phyloP scores from a whole-genome alignment of 2,888 invertebrate species.

The Kryphioiulus occultus region DNA sequence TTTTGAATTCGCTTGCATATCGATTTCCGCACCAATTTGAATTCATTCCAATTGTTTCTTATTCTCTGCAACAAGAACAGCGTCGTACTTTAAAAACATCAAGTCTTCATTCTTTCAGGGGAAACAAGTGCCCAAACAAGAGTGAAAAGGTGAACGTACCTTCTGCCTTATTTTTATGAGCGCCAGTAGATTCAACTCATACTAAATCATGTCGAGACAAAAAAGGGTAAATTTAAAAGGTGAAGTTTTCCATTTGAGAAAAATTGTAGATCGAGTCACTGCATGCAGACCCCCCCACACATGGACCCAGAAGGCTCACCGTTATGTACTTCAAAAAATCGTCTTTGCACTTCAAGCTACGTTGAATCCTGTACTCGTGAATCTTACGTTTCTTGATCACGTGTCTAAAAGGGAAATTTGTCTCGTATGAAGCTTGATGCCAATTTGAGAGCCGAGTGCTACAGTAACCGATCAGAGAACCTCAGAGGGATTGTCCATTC shows the following conservation, averaged over 20 bases:
- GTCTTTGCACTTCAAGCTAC: not conserved
- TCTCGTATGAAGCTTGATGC: no score
- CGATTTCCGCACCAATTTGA: not conserved
- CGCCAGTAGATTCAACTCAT: not conserved
- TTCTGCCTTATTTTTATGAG: not conserved
- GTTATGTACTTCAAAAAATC: not conserved
- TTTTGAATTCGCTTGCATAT: not conserved
- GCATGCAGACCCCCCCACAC: not conserved
- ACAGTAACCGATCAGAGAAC: no score
- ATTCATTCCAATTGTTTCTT: not conserved
- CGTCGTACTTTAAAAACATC: not conserved
- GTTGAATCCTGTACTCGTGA: not conserved
- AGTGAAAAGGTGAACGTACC: not conserved
- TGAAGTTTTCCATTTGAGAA: not conserved
- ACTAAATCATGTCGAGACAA: not conserved
- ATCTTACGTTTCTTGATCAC: not conserved
- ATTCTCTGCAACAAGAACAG: not conserved
- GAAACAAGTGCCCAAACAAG: not conserved
- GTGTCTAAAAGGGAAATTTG: not conserved
- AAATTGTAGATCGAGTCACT: not conserved
- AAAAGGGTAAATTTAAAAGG: not conserved
- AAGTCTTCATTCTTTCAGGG: not conserved
- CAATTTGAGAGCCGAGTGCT: no score
- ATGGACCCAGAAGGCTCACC: not conserved
- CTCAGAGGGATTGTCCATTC: no score